These are phyloP conservation scores for Meloidogyne floridensis DNA, from an alignment of 1,140 invertebrate species.

Conservation along the genomic window DNA sequence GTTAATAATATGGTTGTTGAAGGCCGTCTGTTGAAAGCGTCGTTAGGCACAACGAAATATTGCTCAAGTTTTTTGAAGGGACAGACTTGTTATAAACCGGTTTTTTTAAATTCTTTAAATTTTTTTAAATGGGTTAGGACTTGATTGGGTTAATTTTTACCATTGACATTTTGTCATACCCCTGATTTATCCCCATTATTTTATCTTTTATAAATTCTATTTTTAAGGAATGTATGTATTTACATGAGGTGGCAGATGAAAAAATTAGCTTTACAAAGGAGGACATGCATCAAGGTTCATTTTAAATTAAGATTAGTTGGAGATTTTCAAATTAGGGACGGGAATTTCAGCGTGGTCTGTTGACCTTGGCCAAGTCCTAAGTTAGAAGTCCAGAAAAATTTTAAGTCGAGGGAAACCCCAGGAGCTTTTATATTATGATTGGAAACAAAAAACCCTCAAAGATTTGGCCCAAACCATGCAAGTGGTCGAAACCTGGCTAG, in stretches of 20 bases:
- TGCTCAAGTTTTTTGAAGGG: conserved; percentile 99
- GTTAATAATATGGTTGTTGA: conserved; percentile 95
- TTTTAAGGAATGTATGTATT: conserved; percentile 92
- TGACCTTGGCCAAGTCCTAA: too few relatives aligned
- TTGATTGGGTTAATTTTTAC: not conserved
- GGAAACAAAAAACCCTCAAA: too few relatives aligned
- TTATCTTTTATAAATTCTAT: not conserved
- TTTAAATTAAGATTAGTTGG: too few relatives aligned
- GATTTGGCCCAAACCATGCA: too few relatives aligned
- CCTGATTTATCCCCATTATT: not conserved
- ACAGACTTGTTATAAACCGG: conserved; percentile 88
- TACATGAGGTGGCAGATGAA: conserved; percentile 93
- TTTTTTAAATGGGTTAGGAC: not conserved
- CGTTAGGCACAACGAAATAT: conserved; percentile 98
- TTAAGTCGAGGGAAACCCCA: too few relatives aligned
- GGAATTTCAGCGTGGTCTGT: too few relatives aligned
- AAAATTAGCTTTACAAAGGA: conserved; percentile 97
- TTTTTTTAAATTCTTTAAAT: conserved; percentile 47
- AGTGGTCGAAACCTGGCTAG: too few relatives aligned
- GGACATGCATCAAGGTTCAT: conserved; percentile 84
- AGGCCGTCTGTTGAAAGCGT: conserved; percentile 90
- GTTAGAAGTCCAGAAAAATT: too few relatives aligned
- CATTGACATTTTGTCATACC: not conserved
- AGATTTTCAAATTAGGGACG: too few relatives aligned
- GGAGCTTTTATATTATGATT: too few relatives aligned